Percentiles rank a stretch among this genome's conserved stretches.
phyloP scores from a whole-genome alignment of 2,113 vertebrate species.

The Pterocles orientalis region DNA sequence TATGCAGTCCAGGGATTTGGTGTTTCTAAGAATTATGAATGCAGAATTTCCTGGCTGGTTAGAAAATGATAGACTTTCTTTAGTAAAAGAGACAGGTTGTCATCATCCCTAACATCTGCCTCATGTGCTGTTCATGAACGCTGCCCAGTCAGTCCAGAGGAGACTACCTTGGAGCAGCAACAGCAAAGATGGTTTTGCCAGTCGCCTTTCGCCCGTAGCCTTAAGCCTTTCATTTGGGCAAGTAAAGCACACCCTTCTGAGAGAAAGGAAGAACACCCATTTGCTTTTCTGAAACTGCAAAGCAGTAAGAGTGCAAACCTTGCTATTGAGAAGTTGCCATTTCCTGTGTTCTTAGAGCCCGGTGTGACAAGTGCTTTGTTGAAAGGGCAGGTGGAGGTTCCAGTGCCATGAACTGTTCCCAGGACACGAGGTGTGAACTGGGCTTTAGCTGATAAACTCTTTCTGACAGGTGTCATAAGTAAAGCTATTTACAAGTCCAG shows the following conservation, averaged over 20 bases:
- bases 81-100: neutral
- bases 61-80: neutral
- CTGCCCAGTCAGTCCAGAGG: neutral
- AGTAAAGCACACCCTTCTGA: neutral
- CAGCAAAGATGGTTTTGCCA: neutral
- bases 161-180: neutral
- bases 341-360: neutral
- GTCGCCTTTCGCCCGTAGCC: neutral
- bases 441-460: neutral
- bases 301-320: neutral
- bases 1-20: accelerated
- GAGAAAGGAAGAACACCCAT: neutral
- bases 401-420: neutral
- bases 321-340: accelerated
- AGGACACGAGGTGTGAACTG: neutral
- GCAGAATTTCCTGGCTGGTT: neutral
- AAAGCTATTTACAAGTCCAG: slow-evolving; percentile 97
- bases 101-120: neutral
- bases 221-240: neutral
- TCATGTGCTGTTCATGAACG: neutral
- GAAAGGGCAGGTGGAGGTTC: neutral
- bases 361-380: neutral
- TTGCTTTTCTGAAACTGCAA: neutral
- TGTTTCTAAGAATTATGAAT: neutral
- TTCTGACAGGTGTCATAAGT: slow-evolving; percentile 87